phyloP scores from a whole-genome alignment of 2,888 invertebrate species.

The Brenthis daphne region DNA sequence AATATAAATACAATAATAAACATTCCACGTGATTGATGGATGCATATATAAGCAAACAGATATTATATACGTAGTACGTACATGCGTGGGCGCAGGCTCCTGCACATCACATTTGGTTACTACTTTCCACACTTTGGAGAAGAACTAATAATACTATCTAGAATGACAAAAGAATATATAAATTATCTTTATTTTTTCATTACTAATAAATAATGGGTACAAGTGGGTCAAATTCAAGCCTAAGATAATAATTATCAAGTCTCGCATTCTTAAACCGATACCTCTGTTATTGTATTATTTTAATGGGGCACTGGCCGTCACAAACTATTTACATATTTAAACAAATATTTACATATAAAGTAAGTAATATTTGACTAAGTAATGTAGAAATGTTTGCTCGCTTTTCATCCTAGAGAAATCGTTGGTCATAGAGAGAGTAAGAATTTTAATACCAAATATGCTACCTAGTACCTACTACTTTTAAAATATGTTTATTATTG shows the following conservation, averaged over 20 bases:
- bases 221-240: too few species aligned
- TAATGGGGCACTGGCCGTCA: not conserved
- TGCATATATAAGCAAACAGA: conserved; percentile 39
- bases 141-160: conserved; percentile 65
- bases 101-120: conserved; percentile 68
- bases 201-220: too few species aligned
- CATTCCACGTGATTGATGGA: conserved; percentile 60
- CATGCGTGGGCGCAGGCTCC: conserved; percentile 60
- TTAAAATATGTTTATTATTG: too few species aligned
- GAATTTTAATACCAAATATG: conserved; percentile 42
- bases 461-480: not conserved
- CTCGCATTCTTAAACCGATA: not conserved
- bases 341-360: conserved; percentile 4
- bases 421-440: conserved; percentile 48
- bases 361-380: conserved; percentile 27
- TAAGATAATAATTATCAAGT: not conserved
- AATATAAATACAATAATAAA: conserved; percentile 77
- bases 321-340: conserved; percentile 11
- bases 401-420: conserved; percentile 49
- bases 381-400: conserved; percentile 39
- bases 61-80: conserved; percentile 41
- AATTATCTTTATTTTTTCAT: not conserved
- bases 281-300: conserved; percentile 2
- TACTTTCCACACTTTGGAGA: conserved; percentile 62
- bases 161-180: conserved; percentile 40